Base-by-base conservation (phyloP, 1,140 invertebrate genomes). In the Choristoneura fumiferana region DNA sequence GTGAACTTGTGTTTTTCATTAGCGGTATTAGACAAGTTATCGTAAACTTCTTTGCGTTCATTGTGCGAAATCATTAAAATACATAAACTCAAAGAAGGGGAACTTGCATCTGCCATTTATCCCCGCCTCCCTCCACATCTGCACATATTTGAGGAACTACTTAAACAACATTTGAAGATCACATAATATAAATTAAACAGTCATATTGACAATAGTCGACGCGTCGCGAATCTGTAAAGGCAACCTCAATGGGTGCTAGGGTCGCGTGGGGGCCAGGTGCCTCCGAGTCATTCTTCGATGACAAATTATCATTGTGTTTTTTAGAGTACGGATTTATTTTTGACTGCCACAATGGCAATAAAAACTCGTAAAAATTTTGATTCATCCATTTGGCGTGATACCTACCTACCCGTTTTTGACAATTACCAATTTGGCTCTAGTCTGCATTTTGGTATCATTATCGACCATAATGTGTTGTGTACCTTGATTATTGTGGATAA, bases 101-200 rank as follows among this genome's bases (percentile, higher is more conserved):
- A 58, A 22, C 29, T 8, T 54, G 65, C 81, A 82, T 73, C 79
- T 81, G 79, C 71, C 57, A 58, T 57, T 60, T 55, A 59, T 65
- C 59, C 58, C 52, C 75, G 69, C 76, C 68, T 69, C 68, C 69
- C 63, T 60, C 64, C 54, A 52, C 72, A 84, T 83, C 80, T 79
- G 76, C 75, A 73, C 71, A 77, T 82, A 72, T 82, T 84, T 82
- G 68, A 71, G 78, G 68, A 84, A 81, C 71, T 81, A 81, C 79
- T 85, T 83, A 80, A 81, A 83, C 74, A 81, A 65, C 68, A 65
- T 84, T 76, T 73, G 72, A 79, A 81, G 78, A 85, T 84, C 76
- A 84, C 75, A 83, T 84, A 84, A 82, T 81, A 81, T 85, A 80
- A 77, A 83, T 85, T 84, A 83, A 83, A 87, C 74, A 83, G 80